phyloP scores from a whole-genome alignment of 2,888 invertebrate genomes.

The Ochropleura leucogaster region DNA sequence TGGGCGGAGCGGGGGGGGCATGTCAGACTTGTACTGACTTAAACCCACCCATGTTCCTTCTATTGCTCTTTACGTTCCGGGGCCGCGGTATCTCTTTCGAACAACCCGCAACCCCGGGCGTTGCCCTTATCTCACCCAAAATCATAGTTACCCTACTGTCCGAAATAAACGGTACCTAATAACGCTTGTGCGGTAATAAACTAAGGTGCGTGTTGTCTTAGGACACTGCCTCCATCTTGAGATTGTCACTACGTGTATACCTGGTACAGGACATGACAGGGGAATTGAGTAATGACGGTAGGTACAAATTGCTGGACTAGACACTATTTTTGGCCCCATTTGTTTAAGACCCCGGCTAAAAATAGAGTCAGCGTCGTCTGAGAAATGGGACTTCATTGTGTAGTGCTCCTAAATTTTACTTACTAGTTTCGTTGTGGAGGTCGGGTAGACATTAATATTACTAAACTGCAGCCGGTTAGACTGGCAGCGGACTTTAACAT shows the following conservation, averaged over 20 bases:
- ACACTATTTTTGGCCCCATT: constrained; percentile 35
- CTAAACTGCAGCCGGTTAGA: background rate
- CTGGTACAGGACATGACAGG: background rate
- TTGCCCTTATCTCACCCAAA: background rate
- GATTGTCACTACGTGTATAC: constrained; percentile 21
- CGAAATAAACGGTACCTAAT: constrained; percentile 53
- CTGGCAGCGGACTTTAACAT: background rate
- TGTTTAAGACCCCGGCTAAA: background rate
- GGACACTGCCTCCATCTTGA: constrained; percentile 55
- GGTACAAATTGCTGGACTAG: background rate
- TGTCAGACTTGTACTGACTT: too few species aligned
- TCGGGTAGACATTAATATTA: background rate
- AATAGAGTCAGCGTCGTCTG: constrained; percentile 11
- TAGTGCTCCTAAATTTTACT: background rate
- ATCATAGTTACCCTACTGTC: constrained; percentile 13
- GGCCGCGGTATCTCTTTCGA: too few species aligned
- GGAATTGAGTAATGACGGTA: constrained; percentile 33
- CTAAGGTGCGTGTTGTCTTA: constrained; percentile 68
- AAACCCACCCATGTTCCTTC: too few species aligned
- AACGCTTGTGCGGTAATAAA: constrained; percentile 64
- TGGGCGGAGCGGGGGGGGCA: too few species aligned
- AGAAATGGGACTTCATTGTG: background rate
- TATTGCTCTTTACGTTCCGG: too few species aligned
- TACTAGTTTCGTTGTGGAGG: background rate
- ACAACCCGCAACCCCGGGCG: too few species aligned